A percentile compares a stretch with the other conserved stretches of the same genome.
Conservation (phyloP, 2,888 invertebrate species). For the Notodromas monacha region DNA sequence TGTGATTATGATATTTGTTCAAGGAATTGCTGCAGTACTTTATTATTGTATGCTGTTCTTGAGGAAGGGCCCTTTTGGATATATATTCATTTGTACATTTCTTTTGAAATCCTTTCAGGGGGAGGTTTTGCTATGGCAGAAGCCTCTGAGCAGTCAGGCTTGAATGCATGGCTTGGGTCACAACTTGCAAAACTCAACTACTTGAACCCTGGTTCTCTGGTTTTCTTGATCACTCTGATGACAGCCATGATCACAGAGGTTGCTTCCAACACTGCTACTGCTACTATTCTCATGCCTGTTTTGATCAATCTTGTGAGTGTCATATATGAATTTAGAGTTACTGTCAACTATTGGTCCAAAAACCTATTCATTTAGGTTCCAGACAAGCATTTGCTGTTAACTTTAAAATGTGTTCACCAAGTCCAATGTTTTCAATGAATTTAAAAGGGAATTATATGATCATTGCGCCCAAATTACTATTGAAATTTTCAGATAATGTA, state of each 20-base stretch:
- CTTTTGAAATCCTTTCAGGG: slow-evolving; percentile 16
- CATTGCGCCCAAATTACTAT: too few relatives aligned
- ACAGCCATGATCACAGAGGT: slow-evolving; percentile 57
- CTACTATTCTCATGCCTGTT: slow-evolving; percentile 54
- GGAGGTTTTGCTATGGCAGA: slow-evolving; percentile 72
- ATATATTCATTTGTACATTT: slow-evolving; percentile 11
- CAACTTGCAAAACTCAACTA: slow-evolving; percentile 29
- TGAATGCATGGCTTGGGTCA: slow-evolving; percentile 38
- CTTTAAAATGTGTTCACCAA: too few relatives aligned
- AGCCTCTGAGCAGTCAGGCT: slow-evolving; percentile 41
- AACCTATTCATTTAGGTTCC: too few relatives aligned
- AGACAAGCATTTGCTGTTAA: too few relatives aligned
- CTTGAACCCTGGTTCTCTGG: slow-evolving; percentile 27
- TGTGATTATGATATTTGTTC: too few relatives aligned
- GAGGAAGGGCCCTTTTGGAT: slow-evolving; percentile 44
- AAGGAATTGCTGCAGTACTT: too few relatives aligned
- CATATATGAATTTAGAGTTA: slow-evolving; percentile 6
- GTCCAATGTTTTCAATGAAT: too few relatives aligned
- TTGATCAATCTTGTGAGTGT: slow-evolving; percentile 26
- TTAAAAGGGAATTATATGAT: too few relatives aligned
- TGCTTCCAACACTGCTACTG: slow-evolving; percentile 62
- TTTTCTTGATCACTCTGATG: slow-evolving; percentile 38
- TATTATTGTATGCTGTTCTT: too few relatives aligned
- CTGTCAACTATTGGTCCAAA: too few relatives aligned
- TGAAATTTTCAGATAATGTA: too few relatives aligned